phyloP scores from a whole-genome alignment of 2,797 vertebrate species.

The Rhinichthys osculus region DNA sequence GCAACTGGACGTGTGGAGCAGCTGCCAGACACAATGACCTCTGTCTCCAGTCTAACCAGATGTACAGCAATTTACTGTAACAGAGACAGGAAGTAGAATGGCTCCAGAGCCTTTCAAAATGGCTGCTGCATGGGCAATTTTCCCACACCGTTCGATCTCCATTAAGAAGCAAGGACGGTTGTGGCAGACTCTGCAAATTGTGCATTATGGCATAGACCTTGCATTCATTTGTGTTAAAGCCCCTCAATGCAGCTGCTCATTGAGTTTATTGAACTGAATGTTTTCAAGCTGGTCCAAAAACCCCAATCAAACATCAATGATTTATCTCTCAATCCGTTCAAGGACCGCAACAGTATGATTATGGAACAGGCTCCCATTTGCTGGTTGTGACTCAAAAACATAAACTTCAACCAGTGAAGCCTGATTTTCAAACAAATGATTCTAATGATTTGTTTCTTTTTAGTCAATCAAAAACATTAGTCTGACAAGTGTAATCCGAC shows the following conservation, averaged over 20 bases:
- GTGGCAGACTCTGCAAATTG: constrained; percentile 56
- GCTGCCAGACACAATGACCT: not conserved
- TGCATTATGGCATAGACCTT: constrained; percentile 53
- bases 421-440: not conserved
- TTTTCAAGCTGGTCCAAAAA: constrained; percentile 9
- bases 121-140: constrained; percentile 55
- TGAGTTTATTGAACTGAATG: constrained; percentile 29
- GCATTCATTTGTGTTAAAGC: constrained; percentile 49
- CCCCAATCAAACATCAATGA: constrained; percentile 52
- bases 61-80: constrained; percentile 35
- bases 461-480: not conserved
- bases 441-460: not conserved
- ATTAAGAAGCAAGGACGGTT: constrained; percentile 54
- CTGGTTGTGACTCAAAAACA: not conserved
- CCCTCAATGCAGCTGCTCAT: constrained; percentile 52
- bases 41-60: constrained; percentile 16
- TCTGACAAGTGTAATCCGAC: not conserved
- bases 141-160: constrained; percentile 59
- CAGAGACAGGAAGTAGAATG: constrained; percentile 32
- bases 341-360: not conserved
- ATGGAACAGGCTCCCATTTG: not conserved
- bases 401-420: not conserved
- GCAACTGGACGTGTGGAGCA: constrained; percentile 29
- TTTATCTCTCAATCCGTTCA: constrained; percentile 37
- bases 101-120: constrained; percentile 55